A percentile compares a stretch with the other conserved stretches of the same genome.
Conservation (phyloP, 2,113 vertebrate genomes). For the Campylomormyrus numenius region DNA sequence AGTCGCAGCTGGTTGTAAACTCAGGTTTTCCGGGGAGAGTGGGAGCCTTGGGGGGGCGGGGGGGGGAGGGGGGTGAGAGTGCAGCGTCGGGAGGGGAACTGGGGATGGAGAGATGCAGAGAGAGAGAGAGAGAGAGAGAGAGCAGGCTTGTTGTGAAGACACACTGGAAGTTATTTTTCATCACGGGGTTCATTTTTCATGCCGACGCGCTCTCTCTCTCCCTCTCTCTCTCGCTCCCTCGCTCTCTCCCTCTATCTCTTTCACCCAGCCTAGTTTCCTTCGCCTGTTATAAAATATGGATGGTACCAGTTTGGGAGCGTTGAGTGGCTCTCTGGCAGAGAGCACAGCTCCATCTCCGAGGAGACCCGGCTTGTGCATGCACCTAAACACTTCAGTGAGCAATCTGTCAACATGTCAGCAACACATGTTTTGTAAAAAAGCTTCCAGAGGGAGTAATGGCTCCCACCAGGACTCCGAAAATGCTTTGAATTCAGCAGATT, state of each 20-base stretch:
- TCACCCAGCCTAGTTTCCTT: slow-evolving; percentile 73
- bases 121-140: slow-evolving; percentile 24
- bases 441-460: slow-evolving; percentile 86
- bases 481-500: slow-evolving; percentile 99
- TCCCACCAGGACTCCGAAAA: slow-evolving; percentile 99
- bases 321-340: slow-evolving; percentile 88
- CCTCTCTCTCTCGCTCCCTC: slow-evolving; percentile 44
- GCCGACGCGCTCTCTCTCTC: slow-evolving; percentile 53
- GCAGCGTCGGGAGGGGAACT: slow-evolving; percentile 22
- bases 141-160: slow-evolving; percentile 60
- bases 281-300: slow-evolving; percentile 95
- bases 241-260: slow-evolving; percentile 41
- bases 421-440: slow-evolving; percentile 95
- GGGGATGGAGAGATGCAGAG: slow-evolving; percentile 35
- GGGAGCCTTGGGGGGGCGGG: slow-evolving; percentile 46
- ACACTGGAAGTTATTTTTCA: slow-evolving; percentile 70
- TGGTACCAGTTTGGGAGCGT: slow-evolving; percentile 90
- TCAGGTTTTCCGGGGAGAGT: slow-evolving; percentile 82
- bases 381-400: slow-evolving; percentile 84
- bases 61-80: neutral
- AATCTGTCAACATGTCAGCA: slow-evolving; percentile 99
- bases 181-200: slow-evolving; percentile 80
- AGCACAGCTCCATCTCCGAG: slow-evolving; percentile 76
- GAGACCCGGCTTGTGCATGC: slow-evolving; percentile 93
- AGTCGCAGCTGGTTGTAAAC: slow-evolving; percentile 87